A percentile compares a stretch with the other conserved stretches of the same genome.
phyloP scores from a whole-genome alignment of 2,113 vertebrate genomes.

The Mirza zaza region DNA sequence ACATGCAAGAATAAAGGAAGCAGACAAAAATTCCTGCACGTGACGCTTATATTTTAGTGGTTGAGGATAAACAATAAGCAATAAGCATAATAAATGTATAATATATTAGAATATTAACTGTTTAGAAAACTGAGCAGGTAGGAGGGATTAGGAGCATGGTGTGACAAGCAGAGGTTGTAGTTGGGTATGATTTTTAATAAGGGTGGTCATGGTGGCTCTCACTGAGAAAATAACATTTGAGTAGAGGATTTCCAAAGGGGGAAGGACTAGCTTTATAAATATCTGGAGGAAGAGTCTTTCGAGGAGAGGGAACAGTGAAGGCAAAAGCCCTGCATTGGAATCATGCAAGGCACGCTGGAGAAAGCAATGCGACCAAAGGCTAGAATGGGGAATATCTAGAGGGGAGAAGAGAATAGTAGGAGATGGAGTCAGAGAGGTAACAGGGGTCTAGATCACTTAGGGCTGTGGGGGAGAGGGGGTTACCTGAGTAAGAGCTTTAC shows the following conservation, averaged over 20 bases:
- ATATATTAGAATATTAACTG: not conserved
- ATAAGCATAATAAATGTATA: not conserved
- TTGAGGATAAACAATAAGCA: not conserved
- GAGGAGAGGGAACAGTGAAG: rapidly evolving
- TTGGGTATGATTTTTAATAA: not conserved
- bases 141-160: rapidly evolving
- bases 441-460: rapidly evolving
- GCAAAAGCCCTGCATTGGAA: not conserved
- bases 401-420: not conserved
- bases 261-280: not conserved
- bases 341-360: rapidly evolving
- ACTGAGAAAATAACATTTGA: not conserved
- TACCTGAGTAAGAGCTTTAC: not conserved
- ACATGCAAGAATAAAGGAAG: not conserved
- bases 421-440: not conserved
- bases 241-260: not conserved
- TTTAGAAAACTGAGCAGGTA: not conserved
- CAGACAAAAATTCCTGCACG: not conserved
- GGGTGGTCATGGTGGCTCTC: not conserved
- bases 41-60: not conserved
- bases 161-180: not conserved
- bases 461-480: not conserved
- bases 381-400: rapidly evolving
- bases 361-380: not conserved
- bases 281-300: not conserved